These are phyloP conservation scores for Cephus spinipes DNA, from an alignment of 2,888 invertebrate genomes.

Conservation along the genomic window DNA sequence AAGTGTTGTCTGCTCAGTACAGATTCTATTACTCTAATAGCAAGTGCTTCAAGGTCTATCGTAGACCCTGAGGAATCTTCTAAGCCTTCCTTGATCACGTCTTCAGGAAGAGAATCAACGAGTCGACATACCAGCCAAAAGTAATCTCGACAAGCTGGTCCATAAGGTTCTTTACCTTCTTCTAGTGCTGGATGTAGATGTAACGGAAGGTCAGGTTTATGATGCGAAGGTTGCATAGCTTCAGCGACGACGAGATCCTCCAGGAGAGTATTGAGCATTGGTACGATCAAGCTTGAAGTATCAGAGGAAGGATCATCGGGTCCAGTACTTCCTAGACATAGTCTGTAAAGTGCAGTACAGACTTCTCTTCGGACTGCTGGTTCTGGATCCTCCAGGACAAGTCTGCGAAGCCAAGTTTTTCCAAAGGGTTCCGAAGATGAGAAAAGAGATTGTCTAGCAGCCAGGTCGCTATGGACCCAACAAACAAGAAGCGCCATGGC, in stretches of 20 bases:
- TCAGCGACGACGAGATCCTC: constrained; percentile 87
- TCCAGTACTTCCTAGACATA: constrained; percentile 78
- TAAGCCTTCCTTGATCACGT: constrained; percentile 77
- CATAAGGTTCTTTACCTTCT: constrained; percentile 94
- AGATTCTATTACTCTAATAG: constrained; percentile 79
- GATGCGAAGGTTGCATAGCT: constrained; percentile 77
- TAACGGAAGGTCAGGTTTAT: constrained; percentile 57
- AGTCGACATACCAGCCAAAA: constrained; percentile 92
- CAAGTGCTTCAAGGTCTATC: constrained; percentile 81
- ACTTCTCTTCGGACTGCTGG: constrained; percentile 91
- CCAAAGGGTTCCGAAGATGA: constrained; percentile 79
- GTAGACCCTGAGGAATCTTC: constrained; percentile 68
- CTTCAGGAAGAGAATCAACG: constrained; percentile 86
- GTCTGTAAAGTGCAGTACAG: constrained; percentile 90
- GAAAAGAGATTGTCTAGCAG: constrained; percentile 82
- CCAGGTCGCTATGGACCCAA: constrained; percentile 89
- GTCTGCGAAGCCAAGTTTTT: constrained; percentile 80
- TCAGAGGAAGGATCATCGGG: constrained; percentile 66
- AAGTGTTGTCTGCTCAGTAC: constrained; percentile 83
- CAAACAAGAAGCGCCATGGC: constrained; percentile 93
- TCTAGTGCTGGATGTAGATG: constrained; percentile 74
- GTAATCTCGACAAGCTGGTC: constrained; percentile 93
- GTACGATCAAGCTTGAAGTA: constrained; percentile 72
- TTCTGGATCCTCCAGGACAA: constrained; percentile 93
- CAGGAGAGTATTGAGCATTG: constrained; percentile 84